Base-by-base conservation (phyloP, 2,797 vertebrate species). In the Halcyon smyrnensis region DNA sequence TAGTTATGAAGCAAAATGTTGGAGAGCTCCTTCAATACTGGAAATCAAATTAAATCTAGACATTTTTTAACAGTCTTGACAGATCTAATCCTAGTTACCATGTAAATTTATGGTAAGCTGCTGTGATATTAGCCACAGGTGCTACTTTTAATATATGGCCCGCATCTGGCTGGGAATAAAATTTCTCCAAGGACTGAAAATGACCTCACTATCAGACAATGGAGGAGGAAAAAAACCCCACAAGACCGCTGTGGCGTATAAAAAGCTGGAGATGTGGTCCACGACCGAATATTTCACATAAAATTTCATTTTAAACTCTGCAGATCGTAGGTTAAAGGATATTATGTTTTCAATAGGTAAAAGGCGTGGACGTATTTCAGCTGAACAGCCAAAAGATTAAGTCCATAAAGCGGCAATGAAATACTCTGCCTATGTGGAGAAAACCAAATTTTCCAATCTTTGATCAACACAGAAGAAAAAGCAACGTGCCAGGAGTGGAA, bases 61-160 rank as follows among this genome's bases (percentile, higher is more conserved):
- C 98, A 97, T 98, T 98, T 98, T 98, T 98, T 98, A 98, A 96
- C 98, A 98, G 98, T 98, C 98, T 97, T 98, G 98, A 98, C 98
- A 98, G 97, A 98, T 97, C 96, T 98, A 98, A 98, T 98, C 98
- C 98, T 98, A 96, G 98, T 98, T 98, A 98, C 98, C 98, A 98
- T 98, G 98, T 98, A 98, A 98, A 98, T 98, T 98, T 98, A 98
- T 98, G 98, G 98, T 98, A 98, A 98, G 98, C 98, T 98, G 98
- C 97, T 98, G 97, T 97, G 98, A 98, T 98, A 98, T 98, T 98
- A 98, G 98, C 98, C 98, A 98, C 98, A 98, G 98, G 98, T 98
- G 98, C 98, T 98, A 98, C 98, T 98, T 98, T 98, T 98, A 98
- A 98, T 98, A 98, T 98, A 98, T 98, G 96, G 97, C 97, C 97